Evolutionary conservation across 37 sponge, comb jelly and placozoan genomes (phyloP).

Genomic region (Diacarnus erythraeanus): DNA sequence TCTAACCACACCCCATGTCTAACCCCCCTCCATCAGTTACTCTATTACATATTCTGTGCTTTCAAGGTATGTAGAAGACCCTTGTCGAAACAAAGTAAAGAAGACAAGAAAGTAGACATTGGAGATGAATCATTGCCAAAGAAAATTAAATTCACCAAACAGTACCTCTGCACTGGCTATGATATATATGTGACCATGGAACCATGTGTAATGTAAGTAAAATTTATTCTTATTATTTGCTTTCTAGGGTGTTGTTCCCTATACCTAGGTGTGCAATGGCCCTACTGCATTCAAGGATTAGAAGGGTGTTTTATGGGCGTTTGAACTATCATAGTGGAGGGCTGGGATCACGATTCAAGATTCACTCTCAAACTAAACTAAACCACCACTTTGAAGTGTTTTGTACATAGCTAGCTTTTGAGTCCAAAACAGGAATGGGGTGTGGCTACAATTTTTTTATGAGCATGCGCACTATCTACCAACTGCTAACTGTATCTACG

Average conservation of each 20-base stretch:
- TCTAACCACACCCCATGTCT: too few relatives aligned
- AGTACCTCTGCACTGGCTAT: conserved; percentile 93
- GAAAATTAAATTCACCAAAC: conserved; percentile 15
- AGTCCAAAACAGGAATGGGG: too few relatives aligned
- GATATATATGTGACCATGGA: conserved; percentile 84
- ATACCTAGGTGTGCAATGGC: conserved; percentile 95
- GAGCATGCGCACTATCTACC: not conserved
- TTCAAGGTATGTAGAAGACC: too few relatives aligned
- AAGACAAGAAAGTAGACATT: not conserved
- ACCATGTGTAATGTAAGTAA: conserved; percentile 94
- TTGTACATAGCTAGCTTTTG: conserved; percentile 1
- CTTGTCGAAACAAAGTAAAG: not conserved
- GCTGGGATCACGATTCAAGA: conserved; percentile 67
- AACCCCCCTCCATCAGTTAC: too few relatives aligned
- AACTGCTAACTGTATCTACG: not conserved
- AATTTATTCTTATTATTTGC: not conserved
- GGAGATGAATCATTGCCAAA: conserved; percentile 36
- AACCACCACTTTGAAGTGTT: conserved; percentile 99
- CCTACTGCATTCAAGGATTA: conserved; percentile 90
- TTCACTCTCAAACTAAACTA: conserved; percentile 76
- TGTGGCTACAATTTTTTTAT: not conserved
- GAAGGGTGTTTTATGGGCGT: conserved; percentile 78
- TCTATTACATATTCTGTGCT: too few relatives aligned
- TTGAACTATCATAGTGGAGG: conserved; percentile 59
- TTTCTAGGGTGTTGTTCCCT: not conserved